Evolutionary conservation across 2,888 invertebrate species (phyloP).

Genomic region (Cephus spinipes): DNA sequence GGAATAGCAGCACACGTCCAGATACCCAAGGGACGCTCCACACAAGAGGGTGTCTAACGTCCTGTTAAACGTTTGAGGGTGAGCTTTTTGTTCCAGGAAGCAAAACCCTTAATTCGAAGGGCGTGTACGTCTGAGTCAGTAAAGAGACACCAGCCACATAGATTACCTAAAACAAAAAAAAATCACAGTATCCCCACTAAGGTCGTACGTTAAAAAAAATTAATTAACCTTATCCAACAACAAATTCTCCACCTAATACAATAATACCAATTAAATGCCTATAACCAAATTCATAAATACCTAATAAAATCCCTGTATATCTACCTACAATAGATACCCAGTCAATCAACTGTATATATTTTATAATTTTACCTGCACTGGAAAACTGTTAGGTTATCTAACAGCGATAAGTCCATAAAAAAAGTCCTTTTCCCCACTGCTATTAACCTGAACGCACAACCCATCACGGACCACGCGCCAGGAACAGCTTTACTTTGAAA

Average conservation of each 20-base stretch:
- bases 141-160: background rate
- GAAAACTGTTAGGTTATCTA: background rate
- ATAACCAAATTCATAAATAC: no score
- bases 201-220: no score
- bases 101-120: constrained; percentile 39
- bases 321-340: background rate
- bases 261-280: no score
- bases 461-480: constrained; percentile 16
- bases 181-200: background rate
- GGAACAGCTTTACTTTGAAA: constrained; percentile 39
- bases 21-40: constrained; percentile 24
- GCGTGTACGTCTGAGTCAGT: constrained; percentile 32
- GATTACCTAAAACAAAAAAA: background rate
- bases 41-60: constrained; percentile 5
- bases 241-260: no score
- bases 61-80: constrained; percentile 34
- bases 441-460: background rate
- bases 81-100: constrained; percentile 39
- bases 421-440: background rate
- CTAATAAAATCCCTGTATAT: no score
- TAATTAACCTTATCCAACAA: no score
- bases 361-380: background rate
- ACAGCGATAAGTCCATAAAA: background rate
- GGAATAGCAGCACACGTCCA: constrained; percentile 29
- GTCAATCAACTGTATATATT: background rate